Conservation (phyloP, 2,888 invertebrate species). For the Drepanosiphum platanoidis region DNA sequence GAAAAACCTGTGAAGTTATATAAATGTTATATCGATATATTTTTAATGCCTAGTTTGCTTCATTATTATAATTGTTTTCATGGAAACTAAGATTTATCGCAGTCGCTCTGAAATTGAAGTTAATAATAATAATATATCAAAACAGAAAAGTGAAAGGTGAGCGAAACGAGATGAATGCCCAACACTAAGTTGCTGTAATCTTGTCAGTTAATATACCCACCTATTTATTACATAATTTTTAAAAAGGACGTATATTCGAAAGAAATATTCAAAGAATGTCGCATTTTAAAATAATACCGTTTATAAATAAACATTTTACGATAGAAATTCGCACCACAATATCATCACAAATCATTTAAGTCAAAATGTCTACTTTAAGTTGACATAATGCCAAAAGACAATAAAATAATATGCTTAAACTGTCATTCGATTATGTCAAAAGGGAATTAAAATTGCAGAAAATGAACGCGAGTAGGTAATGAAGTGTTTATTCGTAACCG, state of each 20-base stretch:
- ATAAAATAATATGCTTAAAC: not conserved
- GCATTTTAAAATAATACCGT: not conserved
- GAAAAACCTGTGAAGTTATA: too few species aligned
- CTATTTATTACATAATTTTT: not conserved
- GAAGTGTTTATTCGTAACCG: not conserved
- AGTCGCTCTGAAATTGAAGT: not conserved
- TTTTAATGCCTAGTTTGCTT: too few species aligned
- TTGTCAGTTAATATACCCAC: not conserved
- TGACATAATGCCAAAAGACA: not conserved
- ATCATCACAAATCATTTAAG: not conserved
- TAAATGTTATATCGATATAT: too few species aligned
- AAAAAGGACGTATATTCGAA: not conserved
- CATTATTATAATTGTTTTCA: not conserved
- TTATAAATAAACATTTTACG: not conserved
- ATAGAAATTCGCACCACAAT: not conserved
- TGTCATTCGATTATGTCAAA: not conserved
- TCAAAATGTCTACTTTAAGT: conserved; percentile 11
- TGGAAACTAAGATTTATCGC: not conserved
- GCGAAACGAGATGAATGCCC: not conserved
- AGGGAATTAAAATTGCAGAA: not conserved
- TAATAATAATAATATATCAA: not conserved
- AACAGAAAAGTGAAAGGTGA: not conserved
- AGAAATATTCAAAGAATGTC: not conserved
- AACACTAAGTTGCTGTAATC: not conserved
- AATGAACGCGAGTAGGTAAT: not conserved